Conservation (phyloP, 2,888 invertebrate species). For the Leucophora obtusa region DNA sequence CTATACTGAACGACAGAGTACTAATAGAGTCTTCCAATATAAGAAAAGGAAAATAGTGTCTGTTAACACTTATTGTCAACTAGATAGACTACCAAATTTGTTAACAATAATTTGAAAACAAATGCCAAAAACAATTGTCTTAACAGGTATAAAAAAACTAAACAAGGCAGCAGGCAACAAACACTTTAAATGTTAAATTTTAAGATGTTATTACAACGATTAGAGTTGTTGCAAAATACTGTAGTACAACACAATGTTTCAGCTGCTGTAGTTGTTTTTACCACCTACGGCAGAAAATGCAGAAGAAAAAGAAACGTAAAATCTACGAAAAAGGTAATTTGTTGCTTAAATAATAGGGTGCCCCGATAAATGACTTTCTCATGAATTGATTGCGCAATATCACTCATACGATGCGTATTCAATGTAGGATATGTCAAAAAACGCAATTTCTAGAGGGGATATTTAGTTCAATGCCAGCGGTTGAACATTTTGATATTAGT, state of each 20-base stretch:
- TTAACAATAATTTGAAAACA: slow-evolving; percentile 50
- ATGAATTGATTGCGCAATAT: too few species aligned
- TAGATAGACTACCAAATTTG: slow-evolving; percentile 50
- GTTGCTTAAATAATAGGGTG: neutral
- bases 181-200: slow-evolving; percentile 29
- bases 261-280: slow-evolving; percentile 59
- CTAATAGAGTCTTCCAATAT: slow-evolving; percentile 32
- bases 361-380: too few species aligned
- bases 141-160: slow-evolving; percentile 32
- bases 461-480: too few species aligned
- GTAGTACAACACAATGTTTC: slow-evolving; percentile 25
- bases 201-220: slow-evolving; percentile 54
- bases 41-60: slow-evolving; percentile 2
- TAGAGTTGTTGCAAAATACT: slow-evolving; percentile 63
- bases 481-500: too few species aligned
- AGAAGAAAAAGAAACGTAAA: slow-evolving; percentile 6
- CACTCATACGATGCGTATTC: too few species aligned
- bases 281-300: slow-evolving; percentile 32
- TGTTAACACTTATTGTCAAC: slow-evolving; percentile 47
- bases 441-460: too few species aligned
- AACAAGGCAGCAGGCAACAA: slow-evolving; percentile 8
- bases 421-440: too few species aligned
- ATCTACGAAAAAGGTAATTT: neutral
- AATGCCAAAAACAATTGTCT: slow-evolving; percentile 47
- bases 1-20: neutral